Percentiles rank a stretch among this genome's conserved stretches.
phyloP scores from a whole-genome alignment of 1,140 invertebrate genomes.

The Gryllus bimaculatus region DNA sequence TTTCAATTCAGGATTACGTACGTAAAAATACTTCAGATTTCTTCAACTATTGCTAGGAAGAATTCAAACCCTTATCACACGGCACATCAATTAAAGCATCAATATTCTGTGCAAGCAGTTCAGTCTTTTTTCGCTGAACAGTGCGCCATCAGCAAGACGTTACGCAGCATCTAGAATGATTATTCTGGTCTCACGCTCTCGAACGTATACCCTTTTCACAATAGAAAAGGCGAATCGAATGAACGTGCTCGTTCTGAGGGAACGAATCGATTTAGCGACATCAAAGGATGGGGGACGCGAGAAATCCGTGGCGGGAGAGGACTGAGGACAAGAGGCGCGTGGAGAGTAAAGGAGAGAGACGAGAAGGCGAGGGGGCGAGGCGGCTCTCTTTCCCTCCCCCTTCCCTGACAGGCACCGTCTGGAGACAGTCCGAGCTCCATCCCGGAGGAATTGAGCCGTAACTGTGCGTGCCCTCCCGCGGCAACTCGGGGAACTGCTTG shows the following conservation, averaged over 20 bases:
- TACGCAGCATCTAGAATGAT: neutral
- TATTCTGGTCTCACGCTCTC: neutral
- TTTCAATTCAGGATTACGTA: neutral
- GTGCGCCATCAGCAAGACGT: neutral
- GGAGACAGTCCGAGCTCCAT: too few relatives aligned
- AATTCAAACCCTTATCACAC: too few relatives aligned
- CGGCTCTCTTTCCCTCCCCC: too few relatives aligned
- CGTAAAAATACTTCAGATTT: too few relatives aligned
- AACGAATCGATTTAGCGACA: constrained; percentile 4
- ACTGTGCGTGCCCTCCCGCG: too few relatives aligned
- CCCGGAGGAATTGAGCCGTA: too few relatives aligned
- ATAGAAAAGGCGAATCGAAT: neutral
- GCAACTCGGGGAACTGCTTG: too few relatives aligned
- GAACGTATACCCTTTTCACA: neutral
- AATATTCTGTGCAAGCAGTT: too few relatives aligned
- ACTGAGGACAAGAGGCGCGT: neutral
- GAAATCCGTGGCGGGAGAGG: neutral
- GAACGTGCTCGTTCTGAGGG: neutral
- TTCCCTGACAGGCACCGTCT: too few relatives aligned
- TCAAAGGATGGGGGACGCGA: neutral
- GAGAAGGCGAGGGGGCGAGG: neutral
- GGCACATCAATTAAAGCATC: too few relatives aligned
- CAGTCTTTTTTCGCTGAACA: neutral
- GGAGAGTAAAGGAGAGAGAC: neutral
- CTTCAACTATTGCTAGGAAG: too few relatives aligned